Base-by-base conservation (phyloP, 1,140 invertebrate genomes). In the Neotoxoptera formosana region DNA sequence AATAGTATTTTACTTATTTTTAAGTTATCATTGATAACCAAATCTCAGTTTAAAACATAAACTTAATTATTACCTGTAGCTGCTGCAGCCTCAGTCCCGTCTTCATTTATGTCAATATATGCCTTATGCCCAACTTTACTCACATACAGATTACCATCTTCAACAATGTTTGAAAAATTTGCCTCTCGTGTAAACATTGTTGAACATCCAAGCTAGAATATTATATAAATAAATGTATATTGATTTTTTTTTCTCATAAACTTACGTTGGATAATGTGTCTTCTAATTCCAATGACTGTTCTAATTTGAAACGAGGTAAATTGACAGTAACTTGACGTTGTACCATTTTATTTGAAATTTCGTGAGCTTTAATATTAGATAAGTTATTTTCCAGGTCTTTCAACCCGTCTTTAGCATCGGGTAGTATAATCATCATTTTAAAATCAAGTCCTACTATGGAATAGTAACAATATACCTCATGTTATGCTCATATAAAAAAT, bases 81-180 rank as follows among this genome's bases (percentile, higher is more conserved):
- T 88, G 96, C 96, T 91, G 96, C 96, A 90, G 97, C 97, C 95
- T 97, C 96, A 9, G 96, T 96, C 45, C 97, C 97, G 95, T 96
- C 95, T 95, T 97, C 97, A 94, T 96, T 96, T 14, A 97, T 96
- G 94, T 97, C 96, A 93, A 97, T 96, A 94, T 96, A 96, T 17
- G 96, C 95, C 94, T 97, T 97, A 94, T 97, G 97, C 8, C 96
- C 94, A 23, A 96, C 95, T 84, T 95, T 95, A 76, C 95, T 95
- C 3, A 97, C 96, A 94, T 95, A 95, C n/a, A n/a, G n/a, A n/a
- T n/a, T n/a, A n/a, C n/a, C n/a, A n/a, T n/a, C n/a, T n/a, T n/a
- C n/a, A n/a, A 25, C 23, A 47, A 91, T 41, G 20, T 91, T 67
- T 2, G 60, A 21, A 48, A 91, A 91, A 45, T 91, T 76, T 48